These are phyloP conservation scores for Probaryconus sp. DNA, from an alignment of 1,140 invertebrate genomes.

Conservation along the genomic window DNA sequence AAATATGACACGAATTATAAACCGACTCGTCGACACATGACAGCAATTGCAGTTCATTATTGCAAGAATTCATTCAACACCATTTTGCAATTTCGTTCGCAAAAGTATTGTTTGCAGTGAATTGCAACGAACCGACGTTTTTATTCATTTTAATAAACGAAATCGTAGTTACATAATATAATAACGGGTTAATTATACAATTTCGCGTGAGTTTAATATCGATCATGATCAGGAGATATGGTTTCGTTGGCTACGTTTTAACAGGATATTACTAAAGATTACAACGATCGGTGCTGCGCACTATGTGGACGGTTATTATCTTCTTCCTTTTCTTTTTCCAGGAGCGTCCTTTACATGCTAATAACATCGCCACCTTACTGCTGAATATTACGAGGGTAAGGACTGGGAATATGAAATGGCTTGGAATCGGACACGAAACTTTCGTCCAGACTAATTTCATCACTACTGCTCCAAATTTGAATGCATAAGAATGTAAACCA, in stretches of 20 bases:
- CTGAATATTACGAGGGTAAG: conserved; percentile 41
- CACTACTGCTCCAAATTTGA: too few species aligned
- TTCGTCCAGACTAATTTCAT: conserved; percentile 29
- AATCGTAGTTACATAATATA: conserved; percentile 12
- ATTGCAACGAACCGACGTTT: conserved; percentile 21
- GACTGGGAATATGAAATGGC: conserved; percentile 37
- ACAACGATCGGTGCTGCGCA: conserved; percentile 19
- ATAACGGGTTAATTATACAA: conserved; percentile 37
- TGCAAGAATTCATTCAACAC: conserved; percentile 4
- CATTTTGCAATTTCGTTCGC: conserved; percentile 18
- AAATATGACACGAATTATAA: conserved; percentile 8
- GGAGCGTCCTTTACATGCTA: conserved; percentile 41
- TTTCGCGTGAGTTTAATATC: conserved; percentile 42
- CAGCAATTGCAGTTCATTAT: conserved; percentile 26
- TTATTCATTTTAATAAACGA: conserved; percentile 35
- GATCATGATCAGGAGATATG: conserved; percentile 48
- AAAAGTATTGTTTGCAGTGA: conserved; percentile 18
- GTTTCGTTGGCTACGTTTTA: conserved; percentile 35
- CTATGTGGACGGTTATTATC: conserved; percentile 27
- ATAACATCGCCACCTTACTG: conserved; percentile 35
- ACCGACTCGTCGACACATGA: conserved; percentile 6
- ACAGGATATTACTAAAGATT: conserved; percentile 50
- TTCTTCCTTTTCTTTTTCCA: conserved; percentile 35
- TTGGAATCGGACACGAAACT: conserved; percentile 31
- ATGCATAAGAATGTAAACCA: too few species aligned